Evolutionary conservation across 2,797 vertebrate species (phyloP).

Genomic region (Yasuhikotakia modesta): DNA sequence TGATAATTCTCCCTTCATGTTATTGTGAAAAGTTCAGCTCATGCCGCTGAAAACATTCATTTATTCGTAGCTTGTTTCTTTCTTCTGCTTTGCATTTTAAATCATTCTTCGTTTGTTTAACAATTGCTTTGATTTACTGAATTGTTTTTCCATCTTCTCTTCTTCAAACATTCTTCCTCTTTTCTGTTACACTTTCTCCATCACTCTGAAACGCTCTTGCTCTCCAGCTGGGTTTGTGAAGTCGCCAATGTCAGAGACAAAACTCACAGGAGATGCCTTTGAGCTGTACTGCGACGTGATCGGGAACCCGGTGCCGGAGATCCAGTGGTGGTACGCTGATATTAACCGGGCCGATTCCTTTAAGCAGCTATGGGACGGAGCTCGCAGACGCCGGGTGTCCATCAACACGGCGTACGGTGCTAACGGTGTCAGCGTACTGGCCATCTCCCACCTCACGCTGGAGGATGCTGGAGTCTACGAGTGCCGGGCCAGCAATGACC

Average conservation of each 20-base stretch:
- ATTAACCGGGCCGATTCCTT: slow-evolving; percentile 98
- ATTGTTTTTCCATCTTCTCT: slow-evolving; percentile 22
- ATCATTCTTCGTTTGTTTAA: slow-evolving; percentile 67
- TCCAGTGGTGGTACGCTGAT: slow-evolving; percentile 99
- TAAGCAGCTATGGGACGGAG: slow-evolving; percentile 98
- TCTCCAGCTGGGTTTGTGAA: slow-evolving; percentile 99
- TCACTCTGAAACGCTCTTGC: slow-evolving; percentile 65
- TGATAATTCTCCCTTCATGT: no score
- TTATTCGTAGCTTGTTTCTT: no score
- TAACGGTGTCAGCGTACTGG: slow-evolving; percentile 96
- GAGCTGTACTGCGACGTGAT: slow-evolving; percentile 99
- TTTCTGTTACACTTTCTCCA: slow-evolving; percentile 61
- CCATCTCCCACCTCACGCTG: slow-evolving; percentile 91
- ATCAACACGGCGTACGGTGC: slow-evolving; percentile 94
- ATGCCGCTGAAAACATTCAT: no score
- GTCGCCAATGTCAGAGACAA: slow-evolving; percentile 99
- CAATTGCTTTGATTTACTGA: slow-evolving; percentile 56
- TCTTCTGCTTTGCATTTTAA: slow-evolving; percentile 71
- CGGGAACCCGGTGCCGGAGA: slow-evolving; percentile 96
- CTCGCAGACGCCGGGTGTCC: slow-evolving; percentile 92
- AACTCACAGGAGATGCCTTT: slow-evolving; percentile 99
- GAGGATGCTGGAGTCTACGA: slow-evolving; percentile 99
- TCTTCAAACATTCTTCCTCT: slow-evolving; percentile 58
- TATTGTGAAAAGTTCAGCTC: no score
- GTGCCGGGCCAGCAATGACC: slow-evolving; percentile 99